Conservation (phyloP, 1,140 invertebrate species). For the Sitodiplosis mosellana region DNA sequence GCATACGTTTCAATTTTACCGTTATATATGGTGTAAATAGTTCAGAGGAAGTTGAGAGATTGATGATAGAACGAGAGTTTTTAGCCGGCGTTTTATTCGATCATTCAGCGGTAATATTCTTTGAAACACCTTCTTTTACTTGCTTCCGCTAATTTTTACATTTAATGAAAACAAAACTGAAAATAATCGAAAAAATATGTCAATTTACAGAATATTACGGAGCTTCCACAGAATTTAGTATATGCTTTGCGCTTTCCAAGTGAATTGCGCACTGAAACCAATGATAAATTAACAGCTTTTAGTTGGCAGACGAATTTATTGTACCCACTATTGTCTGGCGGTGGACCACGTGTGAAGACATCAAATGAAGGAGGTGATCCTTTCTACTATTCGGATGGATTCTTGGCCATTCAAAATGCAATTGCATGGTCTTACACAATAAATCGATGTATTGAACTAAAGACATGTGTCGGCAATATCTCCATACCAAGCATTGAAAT, state of each 20-base stretch:
- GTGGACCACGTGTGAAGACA: background rate
- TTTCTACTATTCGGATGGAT: slow-evolving; percentile 11
- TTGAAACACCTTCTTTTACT: background rate
- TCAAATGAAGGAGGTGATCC: slow-evolving; percentile 2
- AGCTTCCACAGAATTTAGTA: slow-evolving; percentile 1
- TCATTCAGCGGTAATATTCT: background rate
- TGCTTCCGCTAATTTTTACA: too few relatives aligned
- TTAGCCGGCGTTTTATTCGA: background rate
- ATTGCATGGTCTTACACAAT: slow-evolving; percentile 1
- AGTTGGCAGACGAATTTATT: slow-evolving; percentile 4
- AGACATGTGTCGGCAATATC: background rate
- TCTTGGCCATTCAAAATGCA: slow-evolving; percentile 9
- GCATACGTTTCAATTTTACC: background rate
- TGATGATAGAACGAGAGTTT: background rate
- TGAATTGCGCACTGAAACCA: background rate
- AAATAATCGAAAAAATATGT: background rate
- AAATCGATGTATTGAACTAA: too few relatives aligned
- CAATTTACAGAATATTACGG: background rate
- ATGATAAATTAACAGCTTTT: background rate
- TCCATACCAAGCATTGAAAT: background rate
- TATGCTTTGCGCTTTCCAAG: slow-evolving; percentile 5
- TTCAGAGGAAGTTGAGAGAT: background rate
- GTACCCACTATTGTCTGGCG: background rate
- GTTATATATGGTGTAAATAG: background rate
- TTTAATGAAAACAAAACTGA: too few relatives aligned